phyloP scores from a whole-genome alignment of 2,797 vertebrate species.

The Hippoglossus hippoglossus region DNA sequence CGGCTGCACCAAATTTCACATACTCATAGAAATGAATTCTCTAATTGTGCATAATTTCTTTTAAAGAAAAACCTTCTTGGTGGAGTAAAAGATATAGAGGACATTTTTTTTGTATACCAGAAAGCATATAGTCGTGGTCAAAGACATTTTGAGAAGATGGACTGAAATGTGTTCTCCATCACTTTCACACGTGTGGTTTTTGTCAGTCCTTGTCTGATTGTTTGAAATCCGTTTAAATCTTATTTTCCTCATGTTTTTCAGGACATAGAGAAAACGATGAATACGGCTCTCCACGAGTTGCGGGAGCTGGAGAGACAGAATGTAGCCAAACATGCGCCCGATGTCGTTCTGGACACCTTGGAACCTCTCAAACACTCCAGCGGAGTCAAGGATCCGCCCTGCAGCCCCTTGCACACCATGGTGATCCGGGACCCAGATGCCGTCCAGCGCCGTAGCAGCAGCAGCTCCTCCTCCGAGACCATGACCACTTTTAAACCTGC shows the following conservation, averaged over 20 bases:
- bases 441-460: constrained; percentile 90
- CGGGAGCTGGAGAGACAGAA: constrained; percentile 96
- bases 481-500: constrained; percentile 96
- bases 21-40: too few relatives aligned
- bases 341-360: constrained; percentile 95
- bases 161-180: too few relatives aligned
- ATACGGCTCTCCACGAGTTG: constrained; percentile 92
- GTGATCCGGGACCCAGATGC: constrained; percentile 94
- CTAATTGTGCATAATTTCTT: too few relatives aligned
- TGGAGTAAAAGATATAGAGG: too few relatives aligned
- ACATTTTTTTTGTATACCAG: not conserved
- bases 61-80: too few relatives aligned
- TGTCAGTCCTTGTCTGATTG: not conserved
- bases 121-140: not conserved
- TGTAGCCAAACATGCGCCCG: constrained; percentile 93
- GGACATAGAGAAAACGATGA: constrained; percentile 99
- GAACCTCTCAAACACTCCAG: constrained; percentile 91
- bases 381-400: constrained; percentile 76
- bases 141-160: not conserved
- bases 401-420: constrained; percentile 94
- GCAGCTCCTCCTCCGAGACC: constrained; percentile 91
- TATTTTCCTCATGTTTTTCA: constrained; percentile 58
- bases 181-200: not conserved
- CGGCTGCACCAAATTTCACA: too few relatives aligned
- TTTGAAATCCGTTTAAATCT: not conserved